phyloP scores from a whole-genome alignment of 2,113 vertebrate species.

The Daubentonia madagascariensis region DNA sequence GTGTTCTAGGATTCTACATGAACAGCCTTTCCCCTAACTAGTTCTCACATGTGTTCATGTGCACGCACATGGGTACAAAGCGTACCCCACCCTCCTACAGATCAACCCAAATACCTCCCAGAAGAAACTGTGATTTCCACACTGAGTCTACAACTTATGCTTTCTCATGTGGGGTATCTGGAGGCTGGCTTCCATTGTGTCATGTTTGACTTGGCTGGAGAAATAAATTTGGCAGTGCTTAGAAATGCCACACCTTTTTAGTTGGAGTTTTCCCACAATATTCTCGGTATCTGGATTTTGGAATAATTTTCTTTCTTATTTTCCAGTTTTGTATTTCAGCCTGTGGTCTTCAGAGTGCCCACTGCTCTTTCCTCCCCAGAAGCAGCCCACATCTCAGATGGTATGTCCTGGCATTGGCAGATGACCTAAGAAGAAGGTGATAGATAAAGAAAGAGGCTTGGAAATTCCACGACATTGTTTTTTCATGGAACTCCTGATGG shows the following conservation, averaged over 20 bases:
- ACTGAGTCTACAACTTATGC: not conserved
- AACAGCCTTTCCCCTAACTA: not conserved
- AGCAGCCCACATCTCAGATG: not conserved
- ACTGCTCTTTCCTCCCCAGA: not conserved
- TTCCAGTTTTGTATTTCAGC: not conserved
- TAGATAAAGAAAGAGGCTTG: not conserved
- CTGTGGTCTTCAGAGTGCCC: not conserved
- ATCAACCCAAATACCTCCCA: not conserved
- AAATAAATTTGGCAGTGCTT: conserved; percentile 45
- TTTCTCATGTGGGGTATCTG: not conserved
- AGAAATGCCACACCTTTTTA: conserved; percentile 71
- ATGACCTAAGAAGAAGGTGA: not conserved
- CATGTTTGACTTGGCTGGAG: conserved; percentile 74
- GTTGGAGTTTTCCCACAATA: conserved; percentile 43
- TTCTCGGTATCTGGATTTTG: conserved; percentile 51
- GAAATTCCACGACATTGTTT: not conserved
- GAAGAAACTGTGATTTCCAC: not conserved
- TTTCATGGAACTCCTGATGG: not conserved
- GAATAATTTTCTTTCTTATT: conserved; percentile 38
- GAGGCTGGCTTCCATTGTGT: conserved; percentile 55
- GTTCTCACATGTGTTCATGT: not conserved
- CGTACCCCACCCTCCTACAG: not conserved
- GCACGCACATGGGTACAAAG: not conserved
- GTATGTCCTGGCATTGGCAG: not conserved
- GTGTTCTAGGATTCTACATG: too few relatives aligned